These are phyloP conservation scores for Lobophora halterata DNA, from an alignment of 2,888 invertebrate genomes.

Conservation along the genomic window DNA sequence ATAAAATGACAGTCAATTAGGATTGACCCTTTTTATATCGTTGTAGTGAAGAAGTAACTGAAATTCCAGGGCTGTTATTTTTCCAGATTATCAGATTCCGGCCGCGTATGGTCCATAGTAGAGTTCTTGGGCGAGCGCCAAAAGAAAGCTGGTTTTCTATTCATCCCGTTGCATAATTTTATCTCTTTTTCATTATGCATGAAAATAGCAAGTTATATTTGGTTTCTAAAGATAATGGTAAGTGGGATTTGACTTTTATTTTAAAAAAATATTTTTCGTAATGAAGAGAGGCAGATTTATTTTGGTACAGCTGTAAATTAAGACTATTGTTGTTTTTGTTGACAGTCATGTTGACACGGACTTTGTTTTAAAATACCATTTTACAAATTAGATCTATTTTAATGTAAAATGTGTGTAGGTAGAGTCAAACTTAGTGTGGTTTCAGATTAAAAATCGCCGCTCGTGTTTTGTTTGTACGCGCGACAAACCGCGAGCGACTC, in stretches of 20 bases:
- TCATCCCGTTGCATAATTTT: slow-evolving; percentile 47
- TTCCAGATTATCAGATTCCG: slow-evolving; percentile 4
- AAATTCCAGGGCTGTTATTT: no score
- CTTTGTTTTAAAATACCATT: no score
- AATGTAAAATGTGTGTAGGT: no score
- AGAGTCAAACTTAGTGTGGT: no score
- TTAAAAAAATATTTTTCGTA: slow-evolving; percentile 6
- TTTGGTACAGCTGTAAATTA: background rate
- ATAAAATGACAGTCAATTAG: no score
- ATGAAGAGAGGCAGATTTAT: slow-evolving; percentile 7
- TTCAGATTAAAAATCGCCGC: no score
- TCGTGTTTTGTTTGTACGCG: no score
- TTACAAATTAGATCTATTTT: no score
- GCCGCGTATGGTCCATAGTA: slow-evolving; percentile 20
- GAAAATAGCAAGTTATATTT: slow-evolving; percentile 30
- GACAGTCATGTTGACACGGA: slow-evolving; percentile 4
- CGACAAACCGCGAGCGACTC: no score
- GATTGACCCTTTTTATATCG: no score
- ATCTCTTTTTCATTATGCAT: slow-evolving; percentile 37
- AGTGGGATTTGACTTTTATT: slow-evolving; percentile 3
- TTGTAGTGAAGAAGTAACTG: no score
- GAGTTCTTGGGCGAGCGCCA: slow-evolving; percentile 42
- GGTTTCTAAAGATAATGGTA: slow-evolving; percentile 22
- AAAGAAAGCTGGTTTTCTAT: slow-evolving; percentile 40
- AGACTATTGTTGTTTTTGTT: background rate